Evolutionary conservation across 2,797 vertebrate genomes (phyloP).

Genomic region (Liparis tanakae): DNA sequence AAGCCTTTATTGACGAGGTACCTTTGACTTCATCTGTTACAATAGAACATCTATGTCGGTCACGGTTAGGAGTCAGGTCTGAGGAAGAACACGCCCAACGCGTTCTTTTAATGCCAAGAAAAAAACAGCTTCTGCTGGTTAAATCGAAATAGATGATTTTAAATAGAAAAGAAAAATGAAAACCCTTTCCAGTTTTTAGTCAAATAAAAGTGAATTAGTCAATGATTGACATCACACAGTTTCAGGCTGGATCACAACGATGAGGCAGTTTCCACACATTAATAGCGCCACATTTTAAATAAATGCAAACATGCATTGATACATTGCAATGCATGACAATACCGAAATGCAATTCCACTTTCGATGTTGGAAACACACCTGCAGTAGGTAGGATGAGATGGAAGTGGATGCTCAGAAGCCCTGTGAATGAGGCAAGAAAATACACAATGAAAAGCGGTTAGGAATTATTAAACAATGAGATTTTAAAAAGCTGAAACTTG

Average conservation of each 20-base stretch:
- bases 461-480: not conserved
- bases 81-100: slow-evolving; percentile 20
- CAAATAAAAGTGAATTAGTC: not conserved
- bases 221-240: not conserved
- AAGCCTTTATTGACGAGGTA: slow-evolving; percentile 3
- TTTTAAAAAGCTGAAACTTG: not conserved
- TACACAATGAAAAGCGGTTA: not conserved
- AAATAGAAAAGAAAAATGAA: not conserved
- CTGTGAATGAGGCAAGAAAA: slow-evolving; percentile 39
- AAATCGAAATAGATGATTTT: not conserved
- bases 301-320: not conserved
- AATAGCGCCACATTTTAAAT: not conserved
- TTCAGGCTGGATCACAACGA: not conserved
- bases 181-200: not conserved
- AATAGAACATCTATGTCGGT: not conserved
- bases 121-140: not conserved
- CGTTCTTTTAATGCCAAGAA: not conserved
- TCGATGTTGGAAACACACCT: slow-evolving; percentile 50
- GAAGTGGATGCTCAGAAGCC: slow-evolving; percentile 24
- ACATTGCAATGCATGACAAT: not conserved
- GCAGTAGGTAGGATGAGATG: slow-evolving; percentile 31
- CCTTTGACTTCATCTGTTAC: slow-evolving; percentile 12
- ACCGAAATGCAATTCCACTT: not conserved
- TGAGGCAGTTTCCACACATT: not conserved
- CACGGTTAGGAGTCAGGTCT: not conserved